Conservation (phyloP, 2,797 vertebrate genomes). For the Gastrophryne carolinensis region DNA sequence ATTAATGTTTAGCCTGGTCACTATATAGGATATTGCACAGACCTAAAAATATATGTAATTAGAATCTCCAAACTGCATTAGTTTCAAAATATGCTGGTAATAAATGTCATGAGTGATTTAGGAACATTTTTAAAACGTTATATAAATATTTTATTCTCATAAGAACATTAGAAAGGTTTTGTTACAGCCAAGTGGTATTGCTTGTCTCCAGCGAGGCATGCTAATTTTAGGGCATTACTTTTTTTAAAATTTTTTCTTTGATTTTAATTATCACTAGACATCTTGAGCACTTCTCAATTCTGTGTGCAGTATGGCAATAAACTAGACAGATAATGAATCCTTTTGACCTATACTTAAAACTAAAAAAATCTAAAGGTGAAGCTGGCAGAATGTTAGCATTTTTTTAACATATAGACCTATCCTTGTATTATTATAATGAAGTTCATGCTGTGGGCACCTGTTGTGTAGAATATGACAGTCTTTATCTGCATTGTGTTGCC, state of each 20-base stretch:
- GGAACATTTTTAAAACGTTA: conserved; percentile 49
- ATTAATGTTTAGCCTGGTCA: conserved; percentile 39
- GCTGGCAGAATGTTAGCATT: neutral
- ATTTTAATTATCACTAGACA: conserved; percentile 45
- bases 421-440: neutral
- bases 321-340: conserved; percentile 22
- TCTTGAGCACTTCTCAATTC: conserved; percentile 23
- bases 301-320: conserved; percentile 24
- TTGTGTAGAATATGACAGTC: no score
- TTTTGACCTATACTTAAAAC: conserved; percentile 44
- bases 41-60: conserved; percentile 21
- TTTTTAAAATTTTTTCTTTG: conserved; percentile 46
- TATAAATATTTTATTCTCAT: conserved; percentile 50
- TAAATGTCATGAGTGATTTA: conserved; percentile 49
- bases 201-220: conserved; percentile 42
- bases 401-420: neutral
- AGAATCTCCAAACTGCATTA: conserved; percentile 45
- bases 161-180: conserved; percentile 33
- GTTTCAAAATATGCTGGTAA: conserved; percentile 44
- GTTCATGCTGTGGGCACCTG: no score
- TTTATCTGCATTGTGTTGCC: no score
- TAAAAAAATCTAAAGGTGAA: conserved; percentile 21
- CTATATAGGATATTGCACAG: conserved; percentile 39
- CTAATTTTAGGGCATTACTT: conserved; percentile 43
- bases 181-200: conserved; percentile 31